Evolutionary conservation across 2,113 vertebrate species (phyloP).

Genomic region (Salvelinus fontinalis): DNA sequence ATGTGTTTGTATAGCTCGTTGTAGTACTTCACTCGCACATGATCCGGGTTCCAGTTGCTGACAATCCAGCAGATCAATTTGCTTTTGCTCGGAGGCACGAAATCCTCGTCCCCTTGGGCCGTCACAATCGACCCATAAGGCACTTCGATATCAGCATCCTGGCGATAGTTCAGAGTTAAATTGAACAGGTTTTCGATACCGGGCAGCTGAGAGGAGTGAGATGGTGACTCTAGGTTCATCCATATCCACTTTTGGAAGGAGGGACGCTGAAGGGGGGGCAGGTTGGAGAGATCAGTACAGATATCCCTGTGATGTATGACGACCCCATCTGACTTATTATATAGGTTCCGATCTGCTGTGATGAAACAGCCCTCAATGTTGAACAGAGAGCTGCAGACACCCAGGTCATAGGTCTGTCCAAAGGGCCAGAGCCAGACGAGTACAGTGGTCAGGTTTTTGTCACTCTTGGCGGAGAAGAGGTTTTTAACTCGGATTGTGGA

Average conservation of each 20-base stretch:
- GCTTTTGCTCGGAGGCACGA: conserved; percentile 91
- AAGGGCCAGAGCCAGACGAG: conserved; percentile 98
- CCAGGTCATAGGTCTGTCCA: conserved; percentile 88
- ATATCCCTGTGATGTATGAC: conserved; percentile 95
- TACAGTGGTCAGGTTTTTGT: conserved; percentile 89
- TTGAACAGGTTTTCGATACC: conserved; percentile 95
- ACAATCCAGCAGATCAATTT: conserved; percentile 97
- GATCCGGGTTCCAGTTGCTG: conserved; percentile 97
- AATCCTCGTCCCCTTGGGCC: conserved; percentile 82
- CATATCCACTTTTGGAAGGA: conserved; percentile 97
- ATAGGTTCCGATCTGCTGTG: conserved; percentile 89
- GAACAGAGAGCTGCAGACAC: conserved; percentile 87
- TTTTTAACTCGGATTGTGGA: conserved; percentile 87
- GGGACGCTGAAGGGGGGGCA: conserved; percentile 86
- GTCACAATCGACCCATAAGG: conserved; percentile 93
- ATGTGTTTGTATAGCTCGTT: conserved; percentile 94
- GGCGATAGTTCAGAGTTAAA: conserved; percentile 91
- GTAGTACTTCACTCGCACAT: conserved; percentile 93
- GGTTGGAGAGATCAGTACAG: conserved; percentile 87
- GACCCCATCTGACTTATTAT: conserved; percentile 89
- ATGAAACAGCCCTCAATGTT: conserved; percentile 90
- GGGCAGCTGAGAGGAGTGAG: conserved; percentile 87
- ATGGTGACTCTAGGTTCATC: conserved; percentile 98
- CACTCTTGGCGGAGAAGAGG: conserved; percentile 84
- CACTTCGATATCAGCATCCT: conserved; percentile 95